Evolutionary conservation across 2,797 vertebrate genomes (phyloP), one percentile per base, ranked within the genome.

Genomic region (Buceros bicornis): DNA sequence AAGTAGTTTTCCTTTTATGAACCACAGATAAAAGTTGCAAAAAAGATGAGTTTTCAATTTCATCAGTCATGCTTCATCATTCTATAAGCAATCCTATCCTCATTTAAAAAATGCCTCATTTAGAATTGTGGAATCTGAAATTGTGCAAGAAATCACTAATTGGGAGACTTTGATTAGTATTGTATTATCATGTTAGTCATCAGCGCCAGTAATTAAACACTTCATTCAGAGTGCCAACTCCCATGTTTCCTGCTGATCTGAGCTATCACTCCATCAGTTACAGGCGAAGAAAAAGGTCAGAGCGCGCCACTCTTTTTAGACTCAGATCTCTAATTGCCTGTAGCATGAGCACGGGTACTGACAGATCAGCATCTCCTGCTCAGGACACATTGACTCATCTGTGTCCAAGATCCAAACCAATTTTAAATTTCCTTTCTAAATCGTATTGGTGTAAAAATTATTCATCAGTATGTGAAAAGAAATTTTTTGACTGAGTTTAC

Each of bases 21-120:
- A 87, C 91, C 93, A 95, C 94, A 97, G 92, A 95, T 92, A 79
- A 94, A 96, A 92, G 95, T 87, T 95, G 80, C 50, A 89, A 89
- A 85, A 81, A 80, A 67, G 43, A 82, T 47, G 24, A 65, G 42
- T 65, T 85, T 90, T 84, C 69, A 42, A 84, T 89, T 92, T 86
- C 78, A 62, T 90, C 56, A 40, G 72, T 79, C 50, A 66, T 45
- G 71, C 42, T 84, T 77, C 60, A 43, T 85, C n/a, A 31, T 94
- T 84, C 83, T 73, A 35, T 71, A 89, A 81, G 66, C 31, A 93
- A 61, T 81, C 78, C 69, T 65, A 5, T 87, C 40, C 88, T 90
- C 25, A 40, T 82, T 95, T 91, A 77, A 82, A 93, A 97, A 95
- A 77, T 87, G 93, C 65, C 91, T 96, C 88, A 67, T 88, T 94